A percentile compares a stretch with the other conserved stretches of the same genome.
Conservation (phyloP, 2,797 vertebrate genomes). For the Florisuga fusca region DNA sequence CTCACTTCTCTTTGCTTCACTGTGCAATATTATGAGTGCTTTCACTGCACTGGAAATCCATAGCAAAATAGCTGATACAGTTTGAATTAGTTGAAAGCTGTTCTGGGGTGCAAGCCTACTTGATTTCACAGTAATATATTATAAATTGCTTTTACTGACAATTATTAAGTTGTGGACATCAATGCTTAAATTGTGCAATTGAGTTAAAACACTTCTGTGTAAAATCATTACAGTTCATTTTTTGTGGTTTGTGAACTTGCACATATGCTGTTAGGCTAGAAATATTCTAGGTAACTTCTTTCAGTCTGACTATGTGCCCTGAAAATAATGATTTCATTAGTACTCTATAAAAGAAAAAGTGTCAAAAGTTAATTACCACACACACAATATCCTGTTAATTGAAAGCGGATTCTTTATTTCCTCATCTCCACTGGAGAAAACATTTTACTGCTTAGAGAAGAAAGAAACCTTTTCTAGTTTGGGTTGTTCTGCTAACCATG, state of each 20-base stretch:
- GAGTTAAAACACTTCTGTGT: background rate
- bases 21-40: background rate
- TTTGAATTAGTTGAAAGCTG: background rate
- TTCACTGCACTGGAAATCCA: background rate
- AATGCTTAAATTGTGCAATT: background rate
- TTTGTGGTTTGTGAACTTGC: background rate
- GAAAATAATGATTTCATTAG: conserved; percentile 30
- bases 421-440: background rate
- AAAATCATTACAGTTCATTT: background rate
- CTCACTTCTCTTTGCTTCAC: background rate
- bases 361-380: background rate
- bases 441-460: background rate
- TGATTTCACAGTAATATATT: background rate
- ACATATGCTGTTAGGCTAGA: background rate
- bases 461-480: background rate
- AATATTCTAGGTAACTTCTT: background rate
- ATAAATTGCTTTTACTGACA: background rate
- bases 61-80: background rate
- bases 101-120: background rate
- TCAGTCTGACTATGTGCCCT: background rate
- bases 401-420: conserved; percentile 8
- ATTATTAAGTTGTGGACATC: background rate
- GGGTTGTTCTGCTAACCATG: background rate
- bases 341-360: background rate
- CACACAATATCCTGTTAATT: conserved; percentile 17